phyloP scores from a whole-genome alignment of 2,888 invertebrate species.

The Palloptera scutellata region DNA sequence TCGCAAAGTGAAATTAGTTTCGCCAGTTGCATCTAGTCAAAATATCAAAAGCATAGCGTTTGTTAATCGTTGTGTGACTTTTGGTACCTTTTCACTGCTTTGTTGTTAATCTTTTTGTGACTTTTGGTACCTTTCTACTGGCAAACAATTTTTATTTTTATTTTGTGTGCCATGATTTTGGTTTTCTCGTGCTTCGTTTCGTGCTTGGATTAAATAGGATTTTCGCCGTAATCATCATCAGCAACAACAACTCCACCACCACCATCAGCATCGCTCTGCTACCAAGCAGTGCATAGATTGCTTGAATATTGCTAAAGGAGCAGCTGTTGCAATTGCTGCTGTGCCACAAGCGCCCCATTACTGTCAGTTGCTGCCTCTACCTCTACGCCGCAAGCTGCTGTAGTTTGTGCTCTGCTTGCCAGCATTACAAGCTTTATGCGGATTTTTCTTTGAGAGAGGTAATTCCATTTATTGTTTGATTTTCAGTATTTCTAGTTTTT shows the following conservation, averaged over 20 bases:
- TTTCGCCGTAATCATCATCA: no score
- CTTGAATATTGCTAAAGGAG: neutral
- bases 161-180: neutral
- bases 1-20: no score
- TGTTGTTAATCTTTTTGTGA: neutral
- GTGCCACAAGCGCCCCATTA: no score
- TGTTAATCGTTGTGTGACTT: neutral
- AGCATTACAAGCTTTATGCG: neutral
- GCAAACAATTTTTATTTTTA: neutral
- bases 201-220: no score
- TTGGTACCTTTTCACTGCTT: neutral
- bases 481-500: neutral
- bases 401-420: no score
- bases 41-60: no score
- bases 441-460: constrained; percentile 16
- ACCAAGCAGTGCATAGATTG: neutral
- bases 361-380: no score
- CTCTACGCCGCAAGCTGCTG: no score
- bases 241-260: neutral
- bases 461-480: constrained; percentile 1
- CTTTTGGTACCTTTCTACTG: neutral
- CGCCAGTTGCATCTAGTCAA: no score
- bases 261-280: neutral
- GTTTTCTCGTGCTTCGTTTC: neutral
- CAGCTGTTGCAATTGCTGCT: neutral